Conservation (phyloP, 2,113 vertebrate species). For the Ginglymostoma cirratum region DNA sequence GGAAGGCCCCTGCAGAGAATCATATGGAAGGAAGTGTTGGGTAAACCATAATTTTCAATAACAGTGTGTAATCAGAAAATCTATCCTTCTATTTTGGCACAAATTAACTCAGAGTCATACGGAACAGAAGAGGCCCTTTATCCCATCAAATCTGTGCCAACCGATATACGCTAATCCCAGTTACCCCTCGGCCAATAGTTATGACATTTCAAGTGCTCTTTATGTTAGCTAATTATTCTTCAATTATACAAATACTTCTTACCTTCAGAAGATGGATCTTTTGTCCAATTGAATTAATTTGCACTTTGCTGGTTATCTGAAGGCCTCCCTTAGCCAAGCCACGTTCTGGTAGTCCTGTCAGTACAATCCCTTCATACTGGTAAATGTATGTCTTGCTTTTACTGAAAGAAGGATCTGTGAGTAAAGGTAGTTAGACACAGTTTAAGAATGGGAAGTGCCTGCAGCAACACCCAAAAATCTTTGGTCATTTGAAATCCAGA, state of each 20-base stretch:
- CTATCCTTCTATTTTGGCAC: background rate
- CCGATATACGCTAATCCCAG: too few species aligned
- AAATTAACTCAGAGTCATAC: background rate
- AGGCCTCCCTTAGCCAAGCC: slow-evolving; percentile 50
- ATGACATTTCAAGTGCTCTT: too few species aligned
- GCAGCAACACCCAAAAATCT: background rate
- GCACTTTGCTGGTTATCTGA: slow-evolving; percentile 50
- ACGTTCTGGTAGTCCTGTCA: slow-evolving; percentile 47
- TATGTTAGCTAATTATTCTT: background rate
- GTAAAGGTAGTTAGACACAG: background rate
- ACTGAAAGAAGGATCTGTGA: slow-evolving; percentile 50
- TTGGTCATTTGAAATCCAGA: slow-evolving; percentile 24
- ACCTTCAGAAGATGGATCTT: slow-evolving; percentile 53
- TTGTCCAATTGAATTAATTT: slow-evolving; percentile 50
- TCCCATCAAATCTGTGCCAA: too few species aligned
- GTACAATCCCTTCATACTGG: slow-evolving; percentile 47
- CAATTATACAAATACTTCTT: slow-evolving; percentile 40
- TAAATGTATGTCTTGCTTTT: slow-evolving; percentile 48
- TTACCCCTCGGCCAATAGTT: too few species aligned
- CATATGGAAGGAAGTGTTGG: background rate
- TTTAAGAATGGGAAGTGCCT: background rate
- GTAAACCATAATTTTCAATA: background rate
- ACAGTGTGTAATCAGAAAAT: background rate
- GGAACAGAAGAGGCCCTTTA: too few species aligned
- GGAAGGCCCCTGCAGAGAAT: background rate